Evolutionary conservation across 1,140 invertebrate species (phyloP).

Genomic region (Pseudomyrmex concolor): DNA sequence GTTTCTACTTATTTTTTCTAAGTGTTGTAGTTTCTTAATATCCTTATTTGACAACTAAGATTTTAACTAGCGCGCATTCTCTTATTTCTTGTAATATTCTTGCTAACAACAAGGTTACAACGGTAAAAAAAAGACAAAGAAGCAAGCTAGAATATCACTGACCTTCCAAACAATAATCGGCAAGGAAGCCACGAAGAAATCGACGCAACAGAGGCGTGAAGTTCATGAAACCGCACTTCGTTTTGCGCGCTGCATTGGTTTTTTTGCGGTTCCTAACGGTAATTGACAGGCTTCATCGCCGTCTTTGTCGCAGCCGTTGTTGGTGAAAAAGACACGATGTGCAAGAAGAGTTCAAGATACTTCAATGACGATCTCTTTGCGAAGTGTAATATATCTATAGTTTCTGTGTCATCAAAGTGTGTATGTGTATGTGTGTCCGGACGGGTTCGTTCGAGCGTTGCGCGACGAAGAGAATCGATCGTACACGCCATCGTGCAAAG

Average conservation of each 20-base stretch:
- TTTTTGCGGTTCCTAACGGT: slow-evolving; percentile 45
- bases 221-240: slow-evolving; percentile 37
- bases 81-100: neutral
- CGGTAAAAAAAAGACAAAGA: neutral
- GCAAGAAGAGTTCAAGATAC: slow-evolving; percentile 52
- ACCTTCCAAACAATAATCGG: slow-evolving; percentile 27
- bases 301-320: neutral
- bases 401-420: slow-evolving; percentile 58
- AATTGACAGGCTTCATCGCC: neutral
- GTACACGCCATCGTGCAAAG: slow-evolving; percentile 64
- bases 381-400: slow-evolving; percentile 44
- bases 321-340: slow-evolving; percentile 19
- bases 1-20: too few species aligned
- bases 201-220: slow-evolving; percentile 16
- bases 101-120: neutral
- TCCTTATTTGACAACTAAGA: neutral
- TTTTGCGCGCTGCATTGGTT: slow-evolving; percentile 19
- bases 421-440: neutral
- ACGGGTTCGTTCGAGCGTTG: slow-evolving; percentile 56
- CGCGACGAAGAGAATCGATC: slow-evolving; percentile 69
- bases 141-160: neutral
- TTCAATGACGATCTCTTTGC: slow-evolving; percentile 25
- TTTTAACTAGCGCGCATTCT: neutral
- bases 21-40: neutral
- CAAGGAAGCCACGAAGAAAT: neutral